Evolutionary conservation across 2,797 vertebrate species (phyloP).

Genomic region (Enteromius radiatus): DNA sequence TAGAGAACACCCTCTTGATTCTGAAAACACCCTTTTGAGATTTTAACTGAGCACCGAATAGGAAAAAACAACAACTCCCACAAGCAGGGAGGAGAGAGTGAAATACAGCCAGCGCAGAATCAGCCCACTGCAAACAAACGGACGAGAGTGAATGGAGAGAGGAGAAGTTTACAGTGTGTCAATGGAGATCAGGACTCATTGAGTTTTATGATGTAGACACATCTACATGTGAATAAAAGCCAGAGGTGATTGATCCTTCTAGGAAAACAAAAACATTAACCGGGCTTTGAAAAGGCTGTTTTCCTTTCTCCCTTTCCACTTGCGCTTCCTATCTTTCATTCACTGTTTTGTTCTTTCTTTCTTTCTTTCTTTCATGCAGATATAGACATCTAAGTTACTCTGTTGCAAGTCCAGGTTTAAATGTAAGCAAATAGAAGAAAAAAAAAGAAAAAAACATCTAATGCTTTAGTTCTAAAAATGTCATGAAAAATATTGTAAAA

Average conservation of each 20-base stretch:
- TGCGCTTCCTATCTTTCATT: conserved; percentile 39
- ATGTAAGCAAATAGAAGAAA: neutral
- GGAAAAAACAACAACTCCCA: conserved; percentile 78
- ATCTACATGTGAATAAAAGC: conserved; percentile 61
- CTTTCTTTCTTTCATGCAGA: conserved; percentile 11
- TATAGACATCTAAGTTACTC: conserved; percentile 37
- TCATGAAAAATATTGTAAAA: no score
- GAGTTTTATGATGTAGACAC: conserved; percentile 60
- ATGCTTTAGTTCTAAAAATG: no score
- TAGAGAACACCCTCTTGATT: conserved; percentile 84
- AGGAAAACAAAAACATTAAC: conserved; percentile 53
- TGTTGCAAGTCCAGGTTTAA: conserved; percentile 39
- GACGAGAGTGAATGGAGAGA: conserved; percentile 47
- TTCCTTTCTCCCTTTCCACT: conserved; percentile 43
- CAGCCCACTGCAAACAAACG: conserved; percentile 58
- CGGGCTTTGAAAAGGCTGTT: conserved; percentile 41
- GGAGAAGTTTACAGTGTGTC: conserved; percentile 57
- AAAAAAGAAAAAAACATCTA: neutral
- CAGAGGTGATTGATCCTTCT: conserved; percentile 56
- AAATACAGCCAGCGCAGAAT: conserved; percentile 73
- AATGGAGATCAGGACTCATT: conserved; percentile 57
- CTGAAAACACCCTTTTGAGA: conserved; percentile 95
- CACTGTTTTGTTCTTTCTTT: conserved; percentile 41
- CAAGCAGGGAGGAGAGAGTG: conserved; percentile 77
- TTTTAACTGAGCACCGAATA: conserved; percentile 90